Evolutionary conservation across 2,888 invertebrate species (phyloP), one percentile per base, ranked within the genome.

Genomic region (Volucella zonaria): DNA sequence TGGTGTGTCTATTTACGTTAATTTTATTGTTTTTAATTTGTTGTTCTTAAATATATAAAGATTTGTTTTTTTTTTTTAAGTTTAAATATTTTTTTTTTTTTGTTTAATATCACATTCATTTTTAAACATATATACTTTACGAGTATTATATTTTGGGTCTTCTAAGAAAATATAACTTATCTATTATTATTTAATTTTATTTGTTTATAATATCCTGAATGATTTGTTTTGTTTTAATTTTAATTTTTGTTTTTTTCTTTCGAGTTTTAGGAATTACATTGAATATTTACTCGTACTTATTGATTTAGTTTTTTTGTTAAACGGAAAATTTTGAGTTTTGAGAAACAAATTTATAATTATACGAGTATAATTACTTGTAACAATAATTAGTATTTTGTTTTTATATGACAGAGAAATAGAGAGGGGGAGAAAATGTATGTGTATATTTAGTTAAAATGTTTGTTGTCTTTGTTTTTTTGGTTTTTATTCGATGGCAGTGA

Each of bases 401-500:
- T 49, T 18, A 18, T 61, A 45, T 47, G 14, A 11, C 10, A 38
- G 18, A 54, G 62, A 14, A 9, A 9, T 1, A 10, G 58, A 45
- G 40, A 49, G 23, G 49, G 52, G n/a, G 38, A 31, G 56, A 74
- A 23, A 42, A 40, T 38, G 31, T 66, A 67, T 62, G 67, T 82
- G 73, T 68, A 67, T 83, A 77, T 66, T 74, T 68, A 52, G 51
- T 52, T 73, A 70, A 79, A 70, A 59, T 75, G 47, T 66, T 66
- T 12, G 14, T 66, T 58, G 43, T 70, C 15, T 81, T 42, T 59
- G 15, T 3, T 45, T 45, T 59, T 14, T 68, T 40, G 11, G 49
- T 68, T 40, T 18, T 71, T 82, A 80, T 83, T 83, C 83, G 83
- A 83, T 83, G 83, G 83, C 83, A 83, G 83, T 83, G 83, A 83